phyloP scores from a whole-genome alignment of 2,888 invertebrate genomes.

The Dicyrtoma fusca region DNA sequence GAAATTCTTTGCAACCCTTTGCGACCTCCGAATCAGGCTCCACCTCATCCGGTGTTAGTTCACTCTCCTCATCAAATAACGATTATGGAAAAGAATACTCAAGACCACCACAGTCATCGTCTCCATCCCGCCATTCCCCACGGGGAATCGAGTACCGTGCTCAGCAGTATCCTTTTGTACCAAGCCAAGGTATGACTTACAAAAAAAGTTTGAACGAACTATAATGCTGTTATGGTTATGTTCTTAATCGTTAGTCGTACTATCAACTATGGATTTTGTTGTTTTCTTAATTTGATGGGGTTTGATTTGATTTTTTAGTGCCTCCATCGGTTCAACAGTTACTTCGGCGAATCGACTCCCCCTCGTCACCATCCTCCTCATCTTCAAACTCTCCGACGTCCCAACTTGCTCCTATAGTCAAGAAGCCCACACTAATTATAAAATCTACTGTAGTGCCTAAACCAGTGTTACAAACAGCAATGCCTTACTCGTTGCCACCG shows the following conservation, averaged over 20 bases:
- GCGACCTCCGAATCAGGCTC: conserved; percentile 46
- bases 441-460: conserved; percentile 97
- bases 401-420: conserved; percentile 67
- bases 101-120: conserved; percentile 37
- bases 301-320: too few relatives aligned
- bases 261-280: too few relatives aligned
- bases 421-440: conserved; percentile 89
- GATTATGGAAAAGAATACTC: conserved; percentile 20
- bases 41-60: conserved; percentile 41
- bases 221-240: too few relatives aligned
- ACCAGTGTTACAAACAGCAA: conserved; percentile 81
- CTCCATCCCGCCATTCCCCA: conserved; percentile 44
- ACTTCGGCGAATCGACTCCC: conserved; percentile 68
- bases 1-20: conserved; percentile 53
- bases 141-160: conserved; percentile 55
- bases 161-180: conserved; percentile 59
- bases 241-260: too few relatives aligned
- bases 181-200: conserved; percentile 59
- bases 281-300: too few relatives aligned
- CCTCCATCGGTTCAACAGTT: conserved; percentile 72
- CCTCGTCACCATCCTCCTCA: conserved; percentile 67
- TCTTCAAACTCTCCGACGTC: conserved; percentile 75
- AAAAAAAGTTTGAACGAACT: too few relatives aligned
- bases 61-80: conserved; percentile 45
- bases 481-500: conserved; percentile 45